Percentiles rank a stretch among this genome's conserved stretches.
phyloP scores from a whole-genome alignment of 1,140 invertebrate species.

The Cyrtorhinus lividipennis region DNA sequence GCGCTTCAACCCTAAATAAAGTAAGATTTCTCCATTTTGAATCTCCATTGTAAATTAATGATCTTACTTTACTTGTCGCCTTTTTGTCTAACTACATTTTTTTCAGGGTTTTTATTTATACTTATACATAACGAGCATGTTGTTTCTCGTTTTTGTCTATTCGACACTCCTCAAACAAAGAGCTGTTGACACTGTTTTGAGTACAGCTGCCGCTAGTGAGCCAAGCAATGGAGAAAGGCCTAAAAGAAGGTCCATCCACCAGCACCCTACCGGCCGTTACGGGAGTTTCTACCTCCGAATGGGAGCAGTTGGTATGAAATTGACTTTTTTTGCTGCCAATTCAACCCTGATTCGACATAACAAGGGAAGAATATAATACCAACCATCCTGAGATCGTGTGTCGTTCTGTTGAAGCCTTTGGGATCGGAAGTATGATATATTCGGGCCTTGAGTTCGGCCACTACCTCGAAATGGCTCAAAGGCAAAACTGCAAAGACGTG shows the following conservation, averaged over 20 bases:
- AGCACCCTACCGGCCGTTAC: slow-evolving; percentile 24
- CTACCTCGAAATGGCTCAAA: slow-evolving; percentile 36
- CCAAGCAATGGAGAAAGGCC: background rate
- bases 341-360: background rate
- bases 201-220: background rate
- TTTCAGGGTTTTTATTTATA: slow-evolving; percentile 16
- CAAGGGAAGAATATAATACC: no score
- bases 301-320: slow-evolving; percentile 42
- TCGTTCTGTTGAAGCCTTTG: slow-evolving; percentile 38
- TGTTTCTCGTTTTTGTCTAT: background rate
- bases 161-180: background rate
- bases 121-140: slow-evolving; percentile 10
- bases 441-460: slow-evolving; percentile 49
- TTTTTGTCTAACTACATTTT: no score
- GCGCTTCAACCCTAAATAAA: no score
- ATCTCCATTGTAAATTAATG: no score
- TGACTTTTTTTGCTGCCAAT: background rate
- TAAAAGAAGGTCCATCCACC: background rate
- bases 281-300: slow-evolving; percentile 67
- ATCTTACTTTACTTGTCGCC: no score
- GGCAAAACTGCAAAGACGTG: slow-evolving; percentile 38
- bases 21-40: no score
- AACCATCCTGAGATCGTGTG: no score
- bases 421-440: slow-evolving; percentile 52
- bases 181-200: background rate